Conservation (phyloP, 2,888 invertebrate genomes). For the Orthosia gothica region DNA sequence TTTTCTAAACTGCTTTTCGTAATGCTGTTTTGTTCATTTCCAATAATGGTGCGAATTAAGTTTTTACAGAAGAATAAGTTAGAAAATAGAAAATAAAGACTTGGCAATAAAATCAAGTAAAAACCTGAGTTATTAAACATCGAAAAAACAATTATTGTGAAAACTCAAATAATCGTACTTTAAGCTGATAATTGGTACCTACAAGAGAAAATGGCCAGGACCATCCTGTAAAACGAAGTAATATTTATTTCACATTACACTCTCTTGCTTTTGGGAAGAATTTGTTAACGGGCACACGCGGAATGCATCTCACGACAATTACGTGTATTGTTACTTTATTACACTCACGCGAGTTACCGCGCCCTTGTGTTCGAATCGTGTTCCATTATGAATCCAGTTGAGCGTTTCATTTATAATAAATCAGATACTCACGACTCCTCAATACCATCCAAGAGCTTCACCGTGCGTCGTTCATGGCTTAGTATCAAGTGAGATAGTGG, state of each 20-base stretch:
- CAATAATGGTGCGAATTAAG: neutral
- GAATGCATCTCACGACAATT: constrained; percentile 21
- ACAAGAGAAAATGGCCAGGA: neutral
- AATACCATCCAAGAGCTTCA: too few relatives aligned
- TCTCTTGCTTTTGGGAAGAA: neutral
- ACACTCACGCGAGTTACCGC: neutral
- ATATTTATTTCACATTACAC: constrained; percentile 12
- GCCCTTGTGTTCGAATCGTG: neutral
- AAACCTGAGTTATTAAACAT: neutral
- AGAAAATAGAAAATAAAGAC: neutral
- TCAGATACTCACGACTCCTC: too few relatives aligned
- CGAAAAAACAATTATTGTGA: neutral
- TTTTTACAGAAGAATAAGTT: neutral
- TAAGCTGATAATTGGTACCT: neutral
- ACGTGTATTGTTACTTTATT: constrained; percentile 1
- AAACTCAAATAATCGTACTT: neutral
- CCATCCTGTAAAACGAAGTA: neutral
- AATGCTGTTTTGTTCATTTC: constrained; percentile 2
- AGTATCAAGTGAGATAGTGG: too few relatives aligned
- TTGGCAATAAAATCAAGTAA: neutral
- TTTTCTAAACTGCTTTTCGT: constrained; percentile 21
- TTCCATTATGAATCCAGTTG: neutral
- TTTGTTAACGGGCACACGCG: constrained; percentile 11
- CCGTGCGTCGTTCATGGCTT: too few relatives aligned
- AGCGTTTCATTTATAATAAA: too few relatives aligned